Evolutionary conservation across 2,888 invertebrate genomes (phyloP), one percentile per base, ranked within the genome.

Genomic region (Drosophila incognita): DNA sequence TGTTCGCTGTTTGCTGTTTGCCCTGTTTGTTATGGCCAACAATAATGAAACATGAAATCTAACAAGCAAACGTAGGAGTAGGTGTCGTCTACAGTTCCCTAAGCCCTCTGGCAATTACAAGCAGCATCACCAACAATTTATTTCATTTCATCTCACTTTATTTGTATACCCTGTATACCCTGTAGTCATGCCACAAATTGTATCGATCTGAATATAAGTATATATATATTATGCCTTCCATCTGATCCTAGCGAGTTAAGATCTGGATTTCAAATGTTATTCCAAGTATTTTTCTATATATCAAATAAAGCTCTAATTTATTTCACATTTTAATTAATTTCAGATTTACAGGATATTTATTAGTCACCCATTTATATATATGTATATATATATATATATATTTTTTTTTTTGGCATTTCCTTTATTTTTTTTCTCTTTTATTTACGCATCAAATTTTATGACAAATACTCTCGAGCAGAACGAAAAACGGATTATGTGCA

Each of bases 391-490:
- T 53, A 2, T n/a, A n/a, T n/a, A n/a, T n/a, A n/a, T n/a, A n/a
- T n/a, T 53, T 58, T 24, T 27, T 38, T 31, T 53, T 58, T 24
- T 38, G 7, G 24, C 11, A 27, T 27, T 40, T 51, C 8, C 24
- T 15, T 24, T 24, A 46, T 46, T 59, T 33, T 51, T 51, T 69
- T 54, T 48, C 10, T 4, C 71, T 71, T 76, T 76, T 81, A 82
- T 86, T 86, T 89, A 87, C 79, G 82, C 87, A 86, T 87, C 82
- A 86, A 88, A 82, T 84, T 86, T 86, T 82, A 88, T 79, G 89
- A 82, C 86, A 86, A 88, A 86, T 83, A 71, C 83, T 79, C 33
- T 79, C 33, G 65, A 64, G 63, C 27, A 7, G 4, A 24, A 5
- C 35, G 35, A n/a, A 56, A 56, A 85, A 82, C 82, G 85, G 88